Conservation (phyloP, 2,888 invertebrate genomes). For the Timandra comae region DNA sequence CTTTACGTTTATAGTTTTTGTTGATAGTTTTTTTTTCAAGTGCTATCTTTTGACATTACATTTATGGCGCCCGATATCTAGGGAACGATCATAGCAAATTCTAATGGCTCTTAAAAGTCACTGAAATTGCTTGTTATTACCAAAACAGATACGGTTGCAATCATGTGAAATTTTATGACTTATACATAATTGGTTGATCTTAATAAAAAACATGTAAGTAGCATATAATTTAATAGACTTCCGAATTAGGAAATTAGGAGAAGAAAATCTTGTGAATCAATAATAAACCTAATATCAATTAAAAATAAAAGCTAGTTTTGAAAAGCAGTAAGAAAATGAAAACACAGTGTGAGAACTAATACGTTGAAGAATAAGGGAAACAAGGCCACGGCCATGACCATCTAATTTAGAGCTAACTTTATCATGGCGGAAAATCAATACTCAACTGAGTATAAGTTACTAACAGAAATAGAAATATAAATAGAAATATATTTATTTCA, state of each 20-base stretch:
- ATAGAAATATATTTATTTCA: too few species aligned
- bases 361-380: background rate
- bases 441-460: too few species aligned
- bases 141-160: constrained; percentile 58
- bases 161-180: constrained; percentile 41
- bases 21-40: constrained; percentile 62
- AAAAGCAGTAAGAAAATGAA: too few species aligned
- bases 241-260: too few species aligned
- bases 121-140: constrained; percentile 43
- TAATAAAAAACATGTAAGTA: too few species aligned
- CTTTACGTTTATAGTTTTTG: constrained; percentile 65
- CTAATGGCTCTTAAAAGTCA: constrained; percentile 58
- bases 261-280: too few species aligned
- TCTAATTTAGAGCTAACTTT: constrained; percentile 10
- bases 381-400: constrained; percentile 1
- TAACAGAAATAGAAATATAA: too few species aligned
- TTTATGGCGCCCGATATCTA: constrained; percentile 64
- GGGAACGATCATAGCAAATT: constrained; percentile 63
- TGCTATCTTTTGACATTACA: constrained; percentile 66
- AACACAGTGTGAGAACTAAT: constrained; percentile 17
- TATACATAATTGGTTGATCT: too few species aligned
- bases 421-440: constrained; percentile 3
- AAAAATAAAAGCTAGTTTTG: too few species aligned
- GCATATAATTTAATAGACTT: too few species aligned
- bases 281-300: too few species aligned